phyloP scores from a whole-genome alignment of 2,113 vertebrate species.

The Nipponia nippon region DNA sequence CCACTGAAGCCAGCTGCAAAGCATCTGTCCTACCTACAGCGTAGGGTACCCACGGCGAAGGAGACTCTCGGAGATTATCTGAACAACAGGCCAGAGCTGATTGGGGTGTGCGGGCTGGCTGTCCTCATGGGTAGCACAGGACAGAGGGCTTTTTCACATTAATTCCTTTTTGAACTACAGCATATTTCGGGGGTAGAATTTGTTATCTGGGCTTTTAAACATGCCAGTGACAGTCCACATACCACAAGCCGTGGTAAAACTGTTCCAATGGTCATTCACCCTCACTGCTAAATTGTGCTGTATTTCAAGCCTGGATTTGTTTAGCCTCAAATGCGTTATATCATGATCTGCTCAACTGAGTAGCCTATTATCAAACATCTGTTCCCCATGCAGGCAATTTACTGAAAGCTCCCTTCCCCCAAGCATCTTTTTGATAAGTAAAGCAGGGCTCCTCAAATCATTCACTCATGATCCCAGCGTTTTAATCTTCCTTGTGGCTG shows the following conservation, averaged over 20 bases:
- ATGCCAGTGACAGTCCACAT: background rate
- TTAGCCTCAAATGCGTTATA: slow-evolving; percentile 20
- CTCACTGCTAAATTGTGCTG: background rate
- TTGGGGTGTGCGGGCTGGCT: background rate
- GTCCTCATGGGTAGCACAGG: background rate
- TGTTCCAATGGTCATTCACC: background rate
- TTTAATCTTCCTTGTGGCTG: slow-evolving; percentile 1
- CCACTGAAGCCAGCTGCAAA: background rate
- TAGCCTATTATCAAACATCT: slow-evolving; percentile 33
- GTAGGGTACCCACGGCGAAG: background rate
- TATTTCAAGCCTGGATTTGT: slow-evolving; percentile 30
- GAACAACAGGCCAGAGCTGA: background rate
- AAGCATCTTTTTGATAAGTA: slow-evolving; percentile 2
- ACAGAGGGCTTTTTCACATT: background rate
- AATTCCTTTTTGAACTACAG: background rate
- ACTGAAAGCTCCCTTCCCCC: slow-evolving; percentile 15
- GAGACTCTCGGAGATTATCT: background rate
- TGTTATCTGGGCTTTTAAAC: background rate
- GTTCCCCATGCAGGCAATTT: slow-evolving; percentile 37
- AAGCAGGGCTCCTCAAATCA: slow-evolving; percentile 26
- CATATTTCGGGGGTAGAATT: background rate
- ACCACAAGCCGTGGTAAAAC: background rate
- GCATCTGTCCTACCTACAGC: background rate
- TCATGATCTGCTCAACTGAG: slow-evolving; percentile 46
- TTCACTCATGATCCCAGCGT: background rate